These are phyloP conservation scores for Chrysolina americana DNA, from an alignment of 2,888 invertebrate genomes.

Conservation along the genomic window DNA sequence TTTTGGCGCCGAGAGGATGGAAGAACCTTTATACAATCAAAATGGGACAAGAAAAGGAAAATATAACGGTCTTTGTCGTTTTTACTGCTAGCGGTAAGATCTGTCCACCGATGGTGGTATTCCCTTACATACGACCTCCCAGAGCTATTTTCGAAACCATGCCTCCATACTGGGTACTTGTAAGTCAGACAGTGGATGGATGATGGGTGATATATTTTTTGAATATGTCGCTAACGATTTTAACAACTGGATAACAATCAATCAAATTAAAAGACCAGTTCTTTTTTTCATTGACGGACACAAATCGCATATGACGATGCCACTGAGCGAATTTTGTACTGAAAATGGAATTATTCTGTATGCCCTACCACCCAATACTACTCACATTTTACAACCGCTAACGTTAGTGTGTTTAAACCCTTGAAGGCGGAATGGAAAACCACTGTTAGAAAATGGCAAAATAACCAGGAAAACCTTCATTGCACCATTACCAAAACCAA, in stretches of 20 bases:
- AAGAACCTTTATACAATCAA: constrained; percentile 54
- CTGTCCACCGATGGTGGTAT: constrained; percentile 46
- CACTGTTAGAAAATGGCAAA: constrained; percentile 36
- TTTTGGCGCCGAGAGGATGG: background rate
- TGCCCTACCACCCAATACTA: too few relatives aligned
- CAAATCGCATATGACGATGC: constrained; percentile 49
- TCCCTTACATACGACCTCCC: constrained; percentile 44
- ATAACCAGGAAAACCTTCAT: constrained; percentile 30
- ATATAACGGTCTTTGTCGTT: constrained; percentile 54
- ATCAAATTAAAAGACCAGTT: constrained; percentile 45
- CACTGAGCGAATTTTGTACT: constrained; percentile 48
- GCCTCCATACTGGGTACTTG: constrained; percentile 47
- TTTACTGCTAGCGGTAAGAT: constrained; percentile 41
- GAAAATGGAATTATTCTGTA: constrained; percentile 48
- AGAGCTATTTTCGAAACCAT: constrained; percentile 24
- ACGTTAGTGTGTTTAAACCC: constrained; percentile 29
- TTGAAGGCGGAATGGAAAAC: constrained; percentile 29
- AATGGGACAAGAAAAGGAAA: constrained; percentile 54
- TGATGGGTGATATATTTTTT: constrained; percentile 48
- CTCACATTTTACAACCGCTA: too few relatives aligned
- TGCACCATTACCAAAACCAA: constrained; percentile 31
- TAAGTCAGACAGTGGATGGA: constrained; percentile 38
- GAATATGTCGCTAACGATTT: constrained; percentile 49
- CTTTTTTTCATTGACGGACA: constrained; percentile 56
- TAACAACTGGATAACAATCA: constrained; percentile 42